These are phyloP conservation scores for Nothoprocta pentlandii DNA, from an alignment of 2,113 vertebrate species.

Conservation along the genomic window DNA sequence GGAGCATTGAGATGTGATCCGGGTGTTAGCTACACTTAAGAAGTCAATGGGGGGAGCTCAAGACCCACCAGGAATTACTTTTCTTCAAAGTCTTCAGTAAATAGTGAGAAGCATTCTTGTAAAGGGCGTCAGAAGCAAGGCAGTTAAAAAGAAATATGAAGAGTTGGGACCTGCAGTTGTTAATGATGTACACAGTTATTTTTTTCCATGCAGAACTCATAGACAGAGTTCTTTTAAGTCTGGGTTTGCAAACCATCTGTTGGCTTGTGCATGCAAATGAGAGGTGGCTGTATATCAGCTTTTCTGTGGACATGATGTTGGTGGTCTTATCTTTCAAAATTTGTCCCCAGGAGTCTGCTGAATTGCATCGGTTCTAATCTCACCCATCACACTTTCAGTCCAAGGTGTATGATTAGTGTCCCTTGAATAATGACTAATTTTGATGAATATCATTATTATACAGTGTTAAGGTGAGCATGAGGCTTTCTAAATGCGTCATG, in stretches of 20 bases:
- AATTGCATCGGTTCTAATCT: background rate
- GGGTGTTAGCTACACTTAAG: background rate
- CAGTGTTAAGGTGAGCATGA: background rate
- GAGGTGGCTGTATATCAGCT: background rate
- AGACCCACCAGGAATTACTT: conserved; percentile 41
- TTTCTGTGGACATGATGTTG: background rate
- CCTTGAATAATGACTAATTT: background rate
- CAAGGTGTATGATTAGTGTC: background rate
- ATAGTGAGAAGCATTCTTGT: background rate
- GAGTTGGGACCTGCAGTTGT: conserved; percentile 15
- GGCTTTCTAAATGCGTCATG: background rate
- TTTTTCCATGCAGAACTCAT: conserved; percentile 28
- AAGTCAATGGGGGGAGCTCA: conserved; percentile 65
- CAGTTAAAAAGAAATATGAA: conserved; percentile 35
- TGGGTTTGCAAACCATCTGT: conserved; percentile 50
- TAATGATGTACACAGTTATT: conserved; percentile 10
- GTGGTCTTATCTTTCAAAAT: conserved; percentile 6
- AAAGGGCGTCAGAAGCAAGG: conserved; percentile 21
- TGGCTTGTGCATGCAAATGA: conserved; percentile 10
- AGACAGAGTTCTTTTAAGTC: conserved; percentile 20
- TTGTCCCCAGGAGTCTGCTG: background rate
- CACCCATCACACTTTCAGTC: background rate
- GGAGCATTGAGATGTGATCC: background rate
- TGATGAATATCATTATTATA: background rate
- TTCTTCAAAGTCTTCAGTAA: conserved; percentile 8